A percentile compares a stretch with the other conserved stretches of the same genome.
phyloP scores from a whole-genome alignment of 2,797 vertebrate species.

The Synanceia verrucosa region DNA sequence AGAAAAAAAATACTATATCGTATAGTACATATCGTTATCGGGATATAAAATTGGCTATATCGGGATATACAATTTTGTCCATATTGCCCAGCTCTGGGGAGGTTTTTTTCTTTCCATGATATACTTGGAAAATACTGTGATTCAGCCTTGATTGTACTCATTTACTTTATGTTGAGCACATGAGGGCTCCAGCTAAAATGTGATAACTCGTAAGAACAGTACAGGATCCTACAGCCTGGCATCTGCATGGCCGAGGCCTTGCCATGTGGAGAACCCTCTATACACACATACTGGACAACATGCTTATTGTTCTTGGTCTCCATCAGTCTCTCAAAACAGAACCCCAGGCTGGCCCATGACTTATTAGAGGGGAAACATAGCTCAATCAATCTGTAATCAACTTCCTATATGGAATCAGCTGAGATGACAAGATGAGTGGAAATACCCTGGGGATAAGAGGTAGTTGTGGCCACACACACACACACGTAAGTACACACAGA shows the following conservation, averaged over 20 bases:
- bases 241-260: background rate
- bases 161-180: too few relatives aligned
- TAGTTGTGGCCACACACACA: constrained; percentile 62
- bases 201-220: background rate
- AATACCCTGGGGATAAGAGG: constrained; percentile 67
- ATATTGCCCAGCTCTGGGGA: too few relatives aligned
- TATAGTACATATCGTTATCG: too few relatives aligned
- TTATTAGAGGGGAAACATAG: constrained; percentile 61
- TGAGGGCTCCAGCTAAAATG: background rate
- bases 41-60: too few relatives aligned
- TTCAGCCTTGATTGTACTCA: too few relatives aligned
- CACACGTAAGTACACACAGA: constrained; percentile 44
- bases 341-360: constrained; percentile 47
- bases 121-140: too few relatives aligned
- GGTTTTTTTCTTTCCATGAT: too few relatives aligned
- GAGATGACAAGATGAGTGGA: constrained; percentile 72
- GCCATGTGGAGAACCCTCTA: constrained; percentile 7
- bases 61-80: too few relatives aligned
- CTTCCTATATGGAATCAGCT: constrained; percentile 71
- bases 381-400: constrained; percentile 78
- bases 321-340: constrained; percentile 55
- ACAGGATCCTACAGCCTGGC: constrained; percentile 17
- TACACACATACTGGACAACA: constrained; percentile 39
- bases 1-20: too few relatives aligned
- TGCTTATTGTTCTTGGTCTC: constrained; percentile 52